Evolutionary conservation across 2,113 vertebrate species (phyloP), one percentile per base, ranked within the genome.

Genomic region (Lagopus muta): DNA sequence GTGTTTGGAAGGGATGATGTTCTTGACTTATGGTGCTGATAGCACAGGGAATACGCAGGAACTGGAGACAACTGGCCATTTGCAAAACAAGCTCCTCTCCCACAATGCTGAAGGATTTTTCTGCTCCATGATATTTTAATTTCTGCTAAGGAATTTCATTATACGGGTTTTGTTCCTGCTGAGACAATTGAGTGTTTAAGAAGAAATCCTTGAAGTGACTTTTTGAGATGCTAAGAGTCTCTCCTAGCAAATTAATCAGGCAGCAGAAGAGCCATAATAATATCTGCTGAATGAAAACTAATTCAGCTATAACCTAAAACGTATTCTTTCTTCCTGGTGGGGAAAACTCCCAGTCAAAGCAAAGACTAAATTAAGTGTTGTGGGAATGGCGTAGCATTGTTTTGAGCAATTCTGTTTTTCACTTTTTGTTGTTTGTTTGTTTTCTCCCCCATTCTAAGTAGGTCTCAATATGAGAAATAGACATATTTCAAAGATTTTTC

Each of bases 221-320:
- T 88, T 64, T 54, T 85, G 7, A 55, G 45, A 81, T 83, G 89
- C 73, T 71, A 72, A 93, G 86, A 93, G 75, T 78, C 72, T 96
- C 92, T 95, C 71, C 84, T 81, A 92, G 89, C 55, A 94, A 95
- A 97, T 92, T 95, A 96, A 95, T 95, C 93, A 93, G 36, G 58
- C 67, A 82, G 45, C 38, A 93, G 81, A 96, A 94, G 67, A 93
- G 75, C 60, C 64, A 77, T 58, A 87, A 69, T 92, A 95, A 65
- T 89, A 74, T 88, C 93, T 96, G 72, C 94, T 92, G 94, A 96
- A 90, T 93, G 94, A 95, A 95, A 95, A 94, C 86, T 94, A 55
- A 79, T 62, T 85, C 84, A 85, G 66, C 93, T 89, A 66, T 64
- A 70, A 92, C 89, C 75, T 84, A 87, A 95, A 93, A 89, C 81